Conservation (phyloP, 1,140 invertebrate species). For the Nixonia krombeini region DNA sequence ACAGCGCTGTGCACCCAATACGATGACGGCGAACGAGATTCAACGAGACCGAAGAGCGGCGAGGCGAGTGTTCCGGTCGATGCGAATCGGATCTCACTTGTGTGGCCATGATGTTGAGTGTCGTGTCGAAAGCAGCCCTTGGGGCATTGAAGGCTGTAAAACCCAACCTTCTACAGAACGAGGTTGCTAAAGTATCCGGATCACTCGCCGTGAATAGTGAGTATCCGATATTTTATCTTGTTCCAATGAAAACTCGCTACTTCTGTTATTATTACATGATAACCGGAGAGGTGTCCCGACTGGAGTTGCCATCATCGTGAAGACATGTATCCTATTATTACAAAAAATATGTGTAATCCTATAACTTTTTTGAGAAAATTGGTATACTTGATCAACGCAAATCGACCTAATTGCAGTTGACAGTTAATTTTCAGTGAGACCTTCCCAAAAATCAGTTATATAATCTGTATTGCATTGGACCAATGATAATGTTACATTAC, state of each 20-base stretch:
- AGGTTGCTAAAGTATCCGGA: slow-evolving; percentile 72
- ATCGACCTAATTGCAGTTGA: too few relatives aligned
- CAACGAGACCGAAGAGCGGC: too few relatives aligned
- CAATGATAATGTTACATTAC: slow-evolving; percentile 27
- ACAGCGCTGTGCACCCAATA: not conserved
- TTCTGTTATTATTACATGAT: not conserved
- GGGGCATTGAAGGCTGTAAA: slow-evolving; percentile 76
- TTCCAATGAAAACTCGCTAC: not conserved
- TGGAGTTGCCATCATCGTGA: not conserved
- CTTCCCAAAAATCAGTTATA: slow-evolving; percentile 50
- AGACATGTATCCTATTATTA: too few relatives aligned
- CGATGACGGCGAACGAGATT: too few relatives aligned
- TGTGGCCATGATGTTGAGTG: slow-evolving; percentile 76
- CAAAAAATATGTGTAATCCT: too few relatives aligned
- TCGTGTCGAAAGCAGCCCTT: slow-evolving; percentile 74
- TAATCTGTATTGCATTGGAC: slow-evolving; percentile 54
- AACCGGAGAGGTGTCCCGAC: not conserved
- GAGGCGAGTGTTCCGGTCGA: slow-evolving; percentile 48
- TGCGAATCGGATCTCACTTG: slow-evolving; percentile 53
- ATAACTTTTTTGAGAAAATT: too few relatives aligned
- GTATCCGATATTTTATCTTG: slow-evolving; percentile 55
- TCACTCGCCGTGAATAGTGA: slow-evolving; percentile 74
- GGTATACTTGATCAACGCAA: too few relatives aligned
- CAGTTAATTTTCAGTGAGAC: not conserved
- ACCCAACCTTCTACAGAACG: slow-evolving; percentile 73